A percentile compares a stretch with the other conserved stretches of the same genome.
Evolutionary conservation across 2,797 vertebrate species (phyloP).

Genomic region (Streptopelia turtur): DNA sequence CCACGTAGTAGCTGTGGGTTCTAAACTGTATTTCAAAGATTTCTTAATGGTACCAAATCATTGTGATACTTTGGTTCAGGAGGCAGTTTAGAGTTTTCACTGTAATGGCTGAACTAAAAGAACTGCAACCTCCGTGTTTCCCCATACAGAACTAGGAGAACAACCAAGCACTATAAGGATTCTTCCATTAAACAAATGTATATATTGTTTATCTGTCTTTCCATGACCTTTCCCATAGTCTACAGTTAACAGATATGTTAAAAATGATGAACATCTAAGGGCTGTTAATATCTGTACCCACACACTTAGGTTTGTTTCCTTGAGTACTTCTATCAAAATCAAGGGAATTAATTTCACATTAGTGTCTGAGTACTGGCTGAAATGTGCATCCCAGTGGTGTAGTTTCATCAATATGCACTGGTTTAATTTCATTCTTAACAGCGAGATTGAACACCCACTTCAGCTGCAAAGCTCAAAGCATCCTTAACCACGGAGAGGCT

Average conservation of each 20-base stretch:
- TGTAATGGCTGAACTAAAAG: neutral
- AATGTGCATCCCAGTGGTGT: neutral
- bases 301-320: neutral
- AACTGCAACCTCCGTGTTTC: neutral
- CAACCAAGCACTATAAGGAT: neutral
- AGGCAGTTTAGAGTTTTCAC: neutral
- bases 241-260: neutral
- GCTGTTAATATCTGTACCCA: neutral
- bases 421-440: neutral
- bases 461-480: neutral
- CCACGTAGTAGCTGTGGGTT: neutral
- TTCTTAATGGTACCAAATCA: neutral
- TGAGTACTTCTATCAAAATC: neutral
- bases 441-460: neutral
- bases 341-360: neutral
- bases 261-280: neutral
- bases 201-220: neutral
- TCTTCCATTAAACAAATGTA: rapidly evolving
- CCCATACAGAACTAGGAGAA: rapidly evolving
- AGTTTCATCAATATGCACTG: neutral
- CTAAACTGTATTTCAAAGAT: neutral
- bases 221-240: neutral
- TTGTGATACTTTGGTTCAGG: neutral
- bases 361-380: neutral
- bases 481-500: neutral